These are phyloP conservation scores for Dendrolimus punctatus DNA, from an alignment of 1,140 invertebrate genomes.

Conservation along the genomic window DNA sequence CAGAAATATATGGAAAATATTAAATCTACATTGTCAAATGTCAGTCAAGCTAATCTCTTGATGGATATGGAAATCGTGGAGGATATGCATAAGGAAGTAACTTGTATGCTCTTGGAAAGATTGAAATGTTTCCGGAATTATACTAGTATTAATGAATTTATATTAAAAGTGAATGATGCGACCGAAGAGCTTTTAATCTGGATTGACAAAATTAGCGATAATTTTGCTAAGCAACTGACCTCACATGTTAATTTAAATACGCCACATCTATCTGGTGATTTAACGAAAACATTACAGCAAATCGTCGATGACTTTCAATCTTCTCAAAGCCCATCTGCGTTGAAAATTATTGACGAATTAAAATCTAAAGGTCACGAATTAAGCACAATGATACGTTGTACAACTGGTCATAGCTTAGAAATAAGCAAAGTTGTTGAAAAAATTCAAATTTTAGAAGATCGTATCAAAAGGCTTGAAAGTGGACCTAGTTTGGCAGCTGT, in stretches of 20 bases:
- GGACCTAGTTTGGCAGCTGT: slow-evolving; percentile 41
- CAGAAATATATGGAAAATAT: slow-evolving; percentile 46
- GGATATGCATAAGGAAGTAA: slow-evolving; percentile 54
- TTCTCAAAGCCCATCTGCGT: slow-evolving; percentile 24
- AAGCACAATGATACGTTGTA: slow-evolving; percentile 39
- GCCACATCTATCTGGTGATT: slow-evolving; percentile 34
- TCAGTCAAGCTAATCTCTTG: slow-evolving; percentile 30
- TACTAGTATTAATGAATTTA: slow-evolving; percentile 35
- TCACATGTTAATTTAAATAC: slow-evolving; percentile 45
- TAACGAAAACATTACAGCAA: slow-evolving; percentile 55
- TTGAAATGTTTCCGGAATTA: slow-evolving; percentile 41
- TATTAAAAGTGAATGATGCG: slow-evolving; percentile 28
- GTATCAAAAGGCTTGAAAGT: slow-evolving; percentile 37
- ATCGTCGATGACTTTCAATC: slow-evolving; percentile 41
- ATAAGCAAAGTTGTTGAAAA: slow-evolving; percentile 51
- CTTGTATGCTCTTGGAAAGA: slow-evolving; percentile 32
- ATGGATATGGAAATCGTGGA: slow-evolving; percentile 57
- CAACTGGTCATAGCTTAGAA: slow-evolving; percentile 40
- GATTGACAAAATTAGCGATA: slow-evolving; percentile 55
- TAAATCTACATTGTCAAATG: slow-evolving; percentile 28
- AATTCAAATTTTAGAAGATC: slow-evolving; percentile 42
- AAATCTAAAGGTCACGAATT: slow-evolving; percentile 42
- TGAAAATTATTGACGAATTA: slow-evolving; percentile 38
- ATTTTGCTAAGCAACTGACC: slow-evolving; percentile 30
- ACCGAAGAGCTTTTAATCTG: slow-evolving; percentile 43